Conservation (phyloP, 1,140 invertebrate genomes). For the Ceratina australensis region DNA sequence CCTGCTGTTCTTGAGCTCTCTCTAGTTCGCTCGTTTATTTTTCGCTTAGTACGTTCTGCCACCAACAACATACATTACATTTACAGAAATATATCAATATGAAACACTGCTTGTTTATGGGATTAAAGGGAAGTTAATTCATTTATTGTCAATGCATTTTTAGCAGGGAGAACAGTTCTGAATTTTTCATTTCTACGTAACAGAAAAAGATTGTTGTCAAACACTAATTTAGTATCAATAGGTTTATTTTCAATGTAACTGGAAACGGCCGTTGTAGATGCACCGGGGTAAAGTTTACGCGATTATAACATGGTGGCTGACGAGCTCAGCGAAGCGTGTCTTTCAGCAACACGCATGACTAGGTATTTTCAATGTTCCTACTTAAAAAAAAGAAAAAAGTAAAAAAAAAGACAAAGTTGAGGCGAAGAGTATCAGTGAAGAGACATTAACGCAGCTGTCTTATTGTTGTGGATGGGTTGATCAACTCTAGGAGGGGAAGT, state of each 20-base stretch:
- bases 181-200: not conserved
- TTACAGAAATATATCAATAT: not conserved
- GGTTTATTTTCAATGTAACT: not conserved
- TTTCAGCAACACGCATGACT: slow-evolving; percentile 39
- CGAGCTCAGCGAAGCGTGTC: slow-evolving; percentile 56
- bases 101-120: not conserved
- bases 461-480: slow-evolving; percentile 80
- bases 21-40: slow-evolving; percentile 63
- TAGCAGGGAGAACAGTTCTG: not conserved
- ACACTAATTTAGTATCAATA: not conserved
- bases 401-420: slow-evolving; percentile 69
- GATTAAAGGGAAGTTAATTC: too few relatives aligned
- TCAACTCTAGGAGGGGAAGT: slow-evolving; percentile 79
- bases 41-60: slow-evolving; percentile 63
- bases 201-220: too few relatives aligned
- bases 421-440: slow-evolving; percentile 69
- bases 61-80: slow-evolving; percentile 32
- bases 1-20: slow-evolving; percentile 74
- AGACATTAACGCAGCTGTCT: slow-evolving; percentile 80
- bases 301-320: slow-evolving; percentile 58
- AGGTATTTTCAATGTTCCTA: slow-evolving; percentile 41
- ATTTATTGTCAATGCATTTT: not conserved
- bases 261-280: not conserved
- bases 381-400: slow-evolving; percentile 46
- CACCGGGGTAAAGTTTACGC: not conserved